phyloP scores from a whole-genome alignment of 2,113 vertebrate genomes.

The Engystomops pustulosus region DNA sequence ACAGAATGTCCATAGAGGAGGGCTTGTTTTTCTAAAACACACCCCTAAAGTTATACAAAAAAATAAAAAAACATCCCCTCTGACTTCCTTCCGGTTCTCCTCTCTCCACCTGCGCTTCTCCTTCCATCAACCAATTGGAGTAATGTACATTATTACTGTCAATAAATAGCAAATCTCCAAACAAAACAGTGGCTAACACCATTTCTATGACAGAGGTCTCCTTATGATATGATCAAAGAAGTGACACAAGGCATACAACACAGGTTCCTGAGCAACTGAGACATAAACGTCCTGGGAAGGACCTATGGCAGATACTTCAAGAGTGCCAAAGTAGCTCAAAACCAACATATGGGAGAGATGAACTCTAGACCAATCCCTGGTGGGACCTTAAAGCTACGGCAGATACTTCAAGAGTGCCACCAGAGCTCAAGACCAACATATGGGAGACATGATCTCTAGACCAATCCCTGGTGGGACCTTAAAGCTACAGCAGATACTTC shows the following conservation, averaged over 20 bases:
- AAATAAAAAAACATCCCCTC: slow-evolving; percentile 31
- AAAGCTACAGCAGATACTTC: neutral
- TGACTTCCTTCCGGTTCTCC: slow-evolving; percentile 16
- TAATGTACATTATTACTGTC: slow-evolving; percentile 86
- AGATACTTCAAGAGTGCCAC: neutral
- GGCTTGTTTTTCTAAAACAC: slow-evolving; percentile 29
- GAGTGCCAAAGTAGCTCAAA: too few relatives aligned
- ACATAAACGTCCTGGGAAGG: too few relatives aligned
- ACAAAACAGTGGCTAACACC: too few relatives aligned
- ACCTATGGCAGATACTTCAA: too few relatives aligned
- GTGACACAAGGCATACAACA: neutral
- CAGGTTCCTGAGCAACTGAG: neutral
- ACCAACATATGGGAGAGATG: neutral
- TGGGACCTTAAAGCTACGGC: neutral
- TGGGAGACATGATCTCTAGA: neutral
- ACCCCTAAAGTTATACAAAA: slow-evolving; percentile 10
- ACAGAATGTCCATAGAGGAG: slow-evolving; percentile 69
- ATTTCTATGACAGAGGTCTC: too few relatives aligned
- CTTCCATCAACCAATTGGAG: slow-evolving; percentile 78
- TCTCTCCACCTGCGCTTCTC: slow-evolving; percentile 43
- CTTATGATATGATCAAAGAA: slow-evolving; percentile 11
- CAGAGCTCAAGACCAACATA: too few relatives aligned
- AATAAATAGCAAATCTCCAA: slow-evolving; percentile 79
- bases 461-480: neutral
- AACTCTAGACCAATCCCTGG: neutral